Evolutionary conservation across 2,113 vertebrate species (phyloP), one percentile per base, ranked within the genome.

Genomic region (Oncorhynchus tshawytscha): DNA sequence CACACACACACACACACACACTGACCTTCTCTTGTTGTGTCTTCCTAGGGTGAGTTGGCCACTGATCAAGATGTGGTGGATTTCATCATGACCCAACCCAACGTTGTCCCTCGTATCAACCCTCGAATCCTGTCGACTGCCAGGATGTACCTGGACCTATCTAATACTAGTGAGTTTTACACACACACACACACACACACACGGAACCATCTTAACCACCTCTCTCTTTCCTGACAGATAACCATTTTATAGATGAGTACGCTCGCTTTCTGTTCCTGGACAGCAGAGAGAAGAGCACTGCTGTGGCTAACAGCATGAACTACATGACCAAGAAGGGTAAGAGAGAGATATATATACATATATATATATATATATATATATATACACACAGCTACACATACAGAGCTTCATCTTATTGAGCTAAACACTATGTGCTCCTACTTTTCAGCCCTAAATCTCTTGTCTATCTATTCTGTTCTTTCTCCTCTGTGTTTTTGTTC

Each of bases 251-350:
- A 62, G 96, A 99, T 76, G 96, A 98, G 71, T 99, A 96, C 72
- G 92, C 96, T 83, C 94, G 96, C 78, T 99, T 99, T 91, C 91
- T 92, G 0, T 87, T 83, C 0, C 73, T 99, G 82, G 94, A 95
- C 82, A 94, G 93, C 27, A 95, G 89, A 87, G 92, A 94, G 81
- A 98, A 95, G 93, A 98, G 93, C 87, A 94, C 96, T 27, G 97
- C 97, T 60, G 81, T 99, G 15, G 94, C 95, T 77, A 97, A 99
- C 90, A 99, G 96, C 88, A 95, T 99, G 94, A 97, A 93, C 88
- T 99, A 99, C 91, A 92, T 99, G 92, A 96, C 96, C 54, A 99
- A 99, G 92, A 99, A 96, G 96, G 98, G 98, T 99, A 91, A 34
- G 51, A 27, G 5, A 31, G 3, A 31, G 1, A 31, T 6, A 31